phyloP scores from a whole-genome alignment of 2,797 vertebrate species.

The Danio tinwini region DNA sequence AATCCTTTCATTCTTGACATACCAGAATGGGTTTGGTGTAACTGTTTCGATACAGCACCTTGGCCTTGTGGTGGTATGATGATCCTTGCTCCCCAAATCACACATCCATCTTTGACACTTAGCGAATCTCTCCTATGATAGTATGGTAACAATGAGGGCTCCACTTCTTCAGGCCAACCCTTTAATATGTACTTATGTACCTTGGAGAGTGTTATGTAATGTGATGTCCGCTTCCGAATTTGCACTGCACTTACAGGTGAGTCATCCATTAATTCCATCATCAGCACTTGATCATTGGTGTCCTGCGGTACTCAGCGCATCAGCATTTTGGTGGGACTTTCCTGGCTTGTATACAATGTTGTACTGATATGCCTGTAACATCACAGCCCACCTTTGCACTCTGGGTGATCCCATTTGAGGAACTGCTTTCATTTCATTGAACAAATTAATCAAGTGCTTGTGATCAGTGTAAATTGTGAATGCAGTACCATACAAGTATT shows the following conservation, averaged over 20 bases:
- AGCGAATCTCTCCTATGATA: not conserved
- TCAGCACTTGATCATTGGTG: conserved; percentile 9
- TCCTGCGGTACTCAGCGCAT: not conserved
- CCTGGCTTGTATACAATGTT: conserved; percentile 19
- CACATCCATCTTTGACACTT: not conserved
- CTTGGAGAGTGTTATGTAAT: not conserved
- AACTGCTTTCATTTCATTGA: conserved; percentile 25
- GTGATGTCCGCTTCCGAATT: not conserved
- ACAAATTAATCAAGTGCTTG: conserved; percentile 17
- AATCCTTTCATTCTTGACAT: conserved; percentile 53
- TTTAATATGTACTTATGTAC: not conserved
- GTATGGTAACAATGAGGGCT: not conserved
- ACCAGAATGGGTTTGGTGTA: conserved; percentile 29
- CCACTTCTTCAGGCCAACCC: not conserved
- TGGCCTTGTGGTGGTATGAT: conserved; percentile 20
- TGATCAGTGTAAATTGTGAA: conserved; percentile 25
- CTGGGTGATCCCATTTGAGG: conserved; percentile 13
- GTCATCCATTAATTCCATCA: not conserved
- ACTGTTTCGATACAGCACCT: not conserved
- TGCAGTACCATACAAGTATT: conserved; percentile 26
- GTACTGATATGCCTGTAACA: conserved; percentile 31
- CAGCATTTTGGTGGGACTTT: conserved; percentile 1
- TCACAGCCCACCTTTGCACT: conserved; percentile 4
- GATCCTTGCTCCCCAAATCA: conserved; percentile 26
- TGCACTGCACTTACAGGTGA: not conserved